A percentile compares a stretch with the other conserved stretches of the same genome.
These are phyloP conservation scores for Apomyelois bistriatella DNA, from an alignment of 2,888 invertebrate genomes.

Conservation along the genomic window DNA sequence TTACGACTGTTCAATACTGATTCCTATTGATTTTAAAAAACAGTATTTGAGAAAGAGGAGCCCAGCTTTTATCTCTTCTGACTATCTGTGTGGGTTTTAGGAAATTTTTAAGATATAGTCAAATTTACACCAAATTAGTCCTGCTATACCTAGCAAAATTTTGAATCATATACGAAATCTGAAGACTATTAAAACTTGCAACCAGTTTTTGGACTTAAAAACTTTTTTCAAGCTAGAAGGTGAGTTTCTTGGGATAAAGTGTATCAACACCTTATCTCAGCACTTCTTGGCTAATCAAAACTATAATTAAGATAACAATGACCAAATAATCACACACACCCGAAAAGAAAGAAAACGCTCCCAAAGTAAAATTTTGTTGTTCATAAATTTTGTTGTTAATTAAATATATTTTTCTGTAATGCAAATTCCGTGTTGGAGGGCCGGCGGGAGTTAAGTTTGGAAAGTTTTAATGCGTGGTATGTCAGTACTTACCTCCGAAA, in stretches of 20 bases:
- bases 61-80: too few relatives aligned
- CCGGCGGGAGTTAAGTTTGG: slow-evolving; percentile 40
- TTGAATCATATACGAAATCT: too few relatives aligned
- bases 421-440: slow-evolving; percentile 54
- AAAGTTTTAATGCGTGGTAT: slow-evolving; percentile 67
- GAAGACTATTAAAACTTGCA: too few relatives aligned
- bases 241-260: not conserved
- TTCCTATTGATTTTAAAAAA: too few relatives aligned
- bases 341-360: slow-evolving; percentile 14
- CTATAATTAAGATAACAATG: slow-evolving; percentile 8
- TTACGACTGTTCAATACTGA: too few relatives aligned
- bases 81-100: too few relatives aligned
- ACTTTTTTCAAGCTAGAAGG: too few relatives aligned
- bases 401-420: slow-evolving; percentile 59
- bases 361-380: slow-evolving; percentile 34
- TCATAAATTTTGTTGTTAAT: slow-evolving; percentile 37
- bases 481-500: slow-evolving; percentile 11
- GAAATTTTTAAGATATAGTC: too few relatives aligned
- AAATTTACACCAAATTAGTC: not conserved
- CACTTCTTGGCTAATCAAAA: not conserved
- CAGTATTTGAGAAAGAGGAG: too few relatives aligned
- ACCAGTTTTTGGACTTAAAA: too few relatives aligned
- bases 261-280: not conserved
- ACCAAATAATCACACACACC: slow-evolving; percentile 5
- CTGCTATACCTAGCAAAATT: too few relatives aligned